phyloP scores from a whole-genome alignment of 2,113 vertebrate genomes.

The Oncorhynchus kisutch region DNA sequence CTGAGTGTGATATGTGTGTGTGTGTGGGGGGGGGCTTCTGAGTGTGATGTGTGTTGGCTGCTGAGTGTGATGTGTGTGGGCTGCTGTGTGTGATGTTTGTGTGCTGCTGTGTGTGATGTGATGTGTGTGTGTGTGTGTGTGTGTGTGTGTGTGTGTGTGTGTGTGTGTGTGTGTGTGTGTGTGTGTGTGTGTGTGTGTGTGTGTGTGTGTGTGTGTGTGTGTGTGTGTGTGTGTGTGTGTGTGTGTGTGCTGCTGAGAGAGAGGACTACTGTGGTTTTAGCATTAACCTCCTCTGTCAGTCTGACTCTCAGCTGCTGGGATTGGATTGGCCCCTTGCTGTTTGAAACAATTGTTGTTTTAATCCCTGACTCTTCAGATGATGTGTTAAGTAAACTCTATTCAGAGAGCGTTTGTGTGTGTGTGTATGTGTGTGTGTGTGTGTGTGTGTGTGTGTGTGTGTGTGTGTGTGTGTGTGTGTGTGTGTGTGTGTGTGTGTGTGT shows the following conservation, averaged over 20 bases:
- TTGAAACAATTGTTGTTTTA: slow-evolving; percentile 64
- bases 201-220: no score
- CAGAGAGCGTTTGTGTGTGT: not conserved
- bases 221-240: no score
- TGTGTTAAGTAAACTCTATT: slow-evolving; percentile 31
- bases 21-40: no score
- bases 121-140: no score
- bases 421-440: slow-evolving; percentile 10
- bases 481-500: slow-evolving; percentile 19
- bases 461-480: slow-evolving; percentile 16
- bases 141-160: no score
- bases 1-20: no score
- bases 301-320: slow-evolving; percentile 50
- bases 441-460: not conserved
- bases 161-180: no score
- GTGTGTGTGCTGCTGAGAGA: not conserved
- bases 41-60: no score
- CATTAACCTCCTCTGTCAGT: slow-evolving; percentile 48
- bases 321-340: slow-evolving; percentile 59
- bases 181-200: no score
- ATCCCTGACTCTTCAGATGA: slow-evolving; percentile 51
- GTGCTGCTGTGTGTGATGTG: no score
- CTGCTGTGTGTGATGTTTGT: no score
- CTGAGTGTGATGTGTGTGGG: no score
- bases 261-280: slow-evolving; percentile 29